phyloP scores from a whole-genome alignment of 2,888 invertebrate species.

The Ornithoptera priamus region DNA sequence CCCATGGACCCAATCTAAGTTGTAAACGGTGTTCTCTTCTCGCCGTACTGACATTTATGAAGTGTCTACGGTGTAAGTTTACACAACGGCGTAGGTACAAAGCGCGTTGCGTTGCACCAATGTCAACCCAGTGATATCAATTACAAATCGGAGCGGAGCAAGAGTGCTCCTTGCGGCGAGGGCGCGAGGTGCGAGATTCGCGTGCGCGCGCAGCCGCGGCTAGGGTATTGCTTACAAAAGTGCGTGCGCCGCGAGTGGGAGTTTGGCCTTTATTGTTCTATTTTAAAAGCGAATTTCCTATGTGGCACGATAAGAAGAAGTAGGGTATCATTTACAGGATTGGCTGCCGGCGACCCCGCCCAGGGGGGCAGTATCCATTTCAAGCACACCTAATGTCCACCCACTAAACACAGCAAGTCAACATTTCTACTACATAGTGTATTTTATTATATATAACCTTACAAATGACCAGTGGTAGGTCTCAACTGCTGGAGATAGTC shows the following conservation, averaged over 20 bases:
- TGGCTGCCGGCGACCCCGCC: slow-evolving; percentile 72
- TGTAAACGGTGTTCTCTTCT: too few species aligned
- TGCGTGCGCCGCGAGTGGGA: slow-evolving; percentile 33
- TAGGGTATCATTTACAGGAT: slow-evolving; percentile 78
- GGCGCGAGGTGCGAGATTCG: too few species aligned
- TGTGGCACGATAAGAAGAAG: slow-evolving; percentile 57
- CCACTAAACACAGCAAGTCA: slow-evolving; percentile 43
- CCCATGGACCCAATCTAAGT: too few species aligned
- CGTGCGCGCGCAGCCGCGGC: slow-evolving; percentile 37
- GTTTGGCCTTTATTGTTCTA: slow-evolving; percentile 35
- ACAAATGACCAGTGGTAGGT: too few species aligned
- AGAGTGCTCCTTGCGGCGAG: slow-evolving; percentile 38
- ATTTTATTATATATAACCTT: too few species aligned
- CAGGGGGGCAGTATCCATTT: slow-evolving; percentile 69
- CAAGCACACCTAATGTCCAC: slow-evolving; percentile 70
- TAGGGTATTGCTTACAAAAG: slow-evolving; percentile 73
- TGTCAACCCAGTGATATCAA: slow-evolving; percentile 63
- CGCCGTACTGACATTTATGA: too few species aligned
- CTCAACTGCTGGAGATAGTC: too few species aligned
- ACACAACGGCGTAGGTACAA: slow-evolving; percentile 24
- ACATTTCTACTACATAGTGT: neutral
- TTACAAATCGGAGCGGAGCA: slow-evolving; percentile 46
- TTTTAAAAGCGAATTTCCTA: slow-evolving; percentile 38
- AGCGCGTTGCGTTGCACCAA: slow-evolving; percentile 41
- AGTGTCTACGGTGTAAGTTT: neutral